Percentiles rank a stretch among this genome's conserved stretches.
Evolutionary conservation across 2,888 invertebrate genomes (phyloP).

Genomic region (Euplagia quadripunctaria): DNA sequence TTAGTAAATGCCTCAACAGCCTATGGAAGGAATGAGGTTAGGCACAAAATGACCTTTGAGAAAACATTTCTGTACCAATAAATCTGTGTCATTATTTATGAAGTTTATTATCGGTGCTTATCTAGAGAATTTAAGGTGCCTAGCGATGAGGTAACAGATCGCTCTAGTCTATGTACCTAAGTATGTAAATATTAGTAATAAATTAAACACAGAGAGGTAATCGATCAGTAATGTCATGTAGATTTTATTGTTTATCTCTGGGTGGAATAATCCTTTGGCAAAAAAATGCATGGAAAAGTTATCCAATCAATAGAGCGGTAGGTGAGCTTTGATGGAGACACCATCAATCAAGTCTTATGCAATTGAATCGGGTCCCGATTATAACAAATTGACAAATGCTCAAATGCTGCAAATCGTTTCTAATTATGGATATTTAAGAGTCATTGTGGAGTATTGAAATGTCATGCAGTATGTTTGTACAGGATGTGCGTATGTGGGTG

Average conservation of each 20-base stretch:
- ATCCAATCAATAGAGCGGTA: slow-evolving; percentile 63
- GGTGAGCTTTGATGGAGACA: slow-evolving; percentile 52
- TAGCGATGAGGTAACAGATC: slow-evolving; percentile 43
- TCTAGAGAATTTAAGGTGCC: slow-evolving; percentile 51
- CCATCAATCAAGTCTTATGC: slow-evolving; percentile 82
- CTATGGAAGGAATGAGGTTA: slow-evolving; percentile 32
- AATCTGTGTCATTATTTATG: slow-evolving; percentile 57
- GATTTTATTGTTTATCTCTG: slow-evolving; percentile 62
- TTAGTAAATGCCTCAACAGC: slow-evolving; percentile 29
- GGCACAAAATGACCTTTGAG: slow-evolving; percentile 51
- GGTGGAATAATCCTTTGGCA: slow-evolving; percentile 75
- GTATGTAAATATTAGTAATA: slow-evolving; percentile 56
- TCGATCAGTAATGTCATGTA: slow-evolving; percentile 61
- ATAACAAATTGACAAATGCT: slow-evolving; percentile 80
- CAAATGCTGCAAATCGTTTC: slow-evolving; percentile 76
- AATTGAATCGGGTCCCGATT: slow-evolving; percentile 65
- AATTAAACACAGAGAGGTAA: slow-evolving; percentile 51
- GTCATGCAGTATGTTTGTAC: slow-evolving; percentile 63
- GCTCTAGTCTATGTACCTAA: slow-evolving; percentile 28
- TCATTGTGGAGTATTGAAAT: slow-evolving; percentile 74
- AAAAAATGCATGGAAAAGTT: slow-evolving; percentile 69
- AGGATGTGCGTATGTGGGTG: slow-evolving; percentile 60
- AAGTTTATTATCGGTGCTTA: slow-evolving; percentile 50
- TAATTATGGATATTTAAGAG: slow-evolving; percentile 84
- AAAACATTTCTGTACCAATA: slow-evolving; percentile 52